Evolutionary conservation across 2,113 vertebrate species (phyloP), one percentile per base, ranked within the genome.

Genomic region (Rattus rattus): DNA sequence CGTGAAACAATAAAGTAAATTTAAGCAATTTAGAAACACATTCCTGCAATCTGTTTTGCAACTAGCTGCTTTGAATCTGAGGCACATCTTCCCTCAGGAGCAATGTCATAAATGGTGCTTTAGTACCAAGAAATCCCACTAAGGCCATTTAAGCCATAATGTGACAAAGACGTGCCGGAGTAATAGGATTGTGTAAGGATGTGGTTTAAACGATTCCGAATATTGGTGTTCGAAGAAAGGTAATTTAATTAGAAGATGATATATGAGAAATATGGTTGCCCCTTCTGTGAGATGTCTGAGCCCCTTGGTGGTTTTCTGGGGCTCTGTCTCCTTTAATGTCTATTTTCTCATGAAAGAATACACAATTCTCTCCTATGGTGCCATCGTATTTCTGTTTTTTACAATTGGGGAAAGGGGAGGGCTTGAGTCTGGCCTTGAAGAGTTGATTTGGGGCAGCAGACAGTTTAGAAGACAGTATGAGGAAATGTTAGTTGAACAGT

Each of bases 101-200:
- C 26, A 94, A 80, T 84, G 54, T 91, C 94, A 49, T 36, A 80
- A 92, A 84, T 49, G 11, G 65, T 69, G 63, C 17, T 75, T 67
- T 69, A 33, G 36, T 65, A 47, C 26, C 69, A 75, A 97, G 88
- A 92, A 95, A 94, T 94, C 56, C 26, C 84, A 90, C 12, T 10
- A 72, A 92, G 63, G 43, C 10, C 52, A 1, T 90, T 88, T 63
- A 90, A 73, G 49, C 54, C 16, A 87, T n/a, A 94, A 84, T 87
- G 39, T 52, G 93, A 67, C 49, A 79, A 96, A n/a, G 81, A 81
- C 91, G 95, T 5, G 22, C 56, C 39, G 30, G 63, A 95, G 43
- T 43, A 89, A 95, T 69, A 36, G 2, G 26, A 52, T 43, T 43
- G 39, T 83, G 30, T 84, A 84, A 92, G 54, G 77, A 88, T 7